Percentiles rank a stretch among this genome's conserved stretches.
These are phyloP conservation scores for Drosophila anomelani DNA, from an alignment of 2,888 invertebrate genomes.

Conservation along the genomic window DNA sequence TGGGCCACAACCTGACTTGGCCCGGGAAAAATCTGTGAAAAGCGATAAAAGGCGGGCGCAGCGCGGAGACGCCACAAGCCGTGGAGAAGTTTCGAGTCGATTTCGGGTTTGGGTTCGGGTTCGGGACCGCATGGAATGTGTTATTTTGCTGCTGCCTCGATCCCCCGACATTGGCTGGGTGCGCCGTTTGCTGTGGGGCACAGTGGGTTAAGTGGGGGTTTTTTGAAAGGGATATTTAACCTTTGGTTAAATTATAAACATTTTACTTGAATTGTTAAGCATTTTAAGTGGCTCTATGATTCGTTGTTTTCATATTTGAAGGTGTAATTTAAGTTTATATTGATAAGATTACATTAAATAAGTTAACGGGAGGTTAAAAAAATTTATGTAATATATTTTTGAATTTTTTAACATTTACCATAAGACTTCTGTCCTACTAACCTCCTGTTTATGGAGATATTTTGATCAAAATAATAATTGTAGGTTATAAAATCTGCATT, in stretches of 20 bases:
- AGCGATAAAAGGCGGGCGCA: conserved; percentile 66
- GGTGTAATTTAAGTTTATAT: not conserved
- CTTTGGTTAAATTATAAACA: not conserved
- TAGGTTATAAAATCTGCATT: not conserved
- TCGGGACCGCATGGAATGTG: conserved; percentile 35
- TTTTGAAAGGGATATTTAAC: not conserved
- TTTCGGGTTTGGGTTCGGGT: conserved; percentile 49
- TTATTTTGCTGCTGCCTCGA: conserved; percentile 23
- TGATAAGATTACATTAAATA: not conserved
- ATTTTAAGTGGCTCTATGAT: no score
- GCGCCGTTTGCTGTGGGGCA: conserved; percentile 38
- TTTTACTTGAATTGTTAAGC: not conserved
- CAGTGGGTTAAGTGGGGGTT: conserved; percentile 42
- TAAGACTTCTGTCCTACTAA: not conserved
- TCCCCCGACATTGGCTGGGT: conserved; percentile 49
- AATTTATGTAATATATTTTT: no score
- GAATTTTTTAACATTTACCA: not conserved
- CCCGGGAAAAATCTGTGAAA: conserved; percentile 76
- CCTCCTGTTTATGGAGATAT: not conserved
- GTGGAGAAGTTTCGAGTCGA: conserved; percentile 60
- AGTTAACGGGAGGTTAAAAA: not conserved
- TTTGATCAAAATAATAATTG: not conserved
- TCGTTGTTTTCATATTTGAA: rapidly evolving
- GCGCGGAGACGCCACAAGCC: conserved; percentile 6
- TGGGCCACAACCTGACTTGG: conserved; percentile 54